Conservation (phyloP, 92 coral and sea anemone genomes). For the Galaxea fascicularis region DNA sequence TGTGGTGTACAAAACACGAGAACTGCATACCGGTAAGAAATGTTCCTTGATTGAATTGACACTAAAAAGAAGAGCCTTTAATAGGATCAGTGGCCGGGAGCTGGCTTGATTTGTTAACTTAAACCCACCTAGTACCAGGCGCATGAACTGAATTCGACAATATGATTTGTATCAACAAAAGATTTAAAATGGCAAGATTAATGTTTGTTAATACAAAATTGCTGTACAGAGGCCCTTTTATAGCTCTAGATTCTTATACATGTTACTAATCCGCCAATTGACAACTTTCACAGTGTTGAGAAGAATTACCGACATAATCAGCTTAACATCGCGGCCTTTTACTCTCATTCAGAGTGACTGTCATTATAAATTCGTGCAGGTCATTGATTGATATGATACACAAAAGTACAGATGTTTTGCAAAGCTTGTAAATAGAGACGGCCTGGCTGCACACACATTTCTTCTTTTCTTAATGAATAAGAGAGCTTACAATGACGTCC, state of each 20-base stretch:
- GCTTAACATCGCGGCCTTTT: neutral
- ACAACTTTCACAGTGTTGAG: neutral
- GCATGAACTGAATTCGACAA: too few relatives aligned
- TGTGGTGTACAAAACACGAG: conserved; percentile 95
- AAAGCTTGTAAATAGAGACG: neutral
- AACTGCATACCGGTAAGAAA: conserved; percentile 86
- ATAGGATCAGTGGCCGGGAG: too few relatives aligned
- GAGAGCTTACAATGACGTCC: neutral
- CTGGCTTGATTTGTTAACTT: neutral
- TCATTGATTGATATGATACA: neutral
- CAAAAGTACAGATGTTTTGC: neutral
- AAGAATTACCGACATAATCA: neutral
- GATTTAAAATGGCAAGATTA: neutral
- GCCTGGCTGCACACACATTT: neutral
- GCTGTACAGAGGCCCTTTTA: neutral
- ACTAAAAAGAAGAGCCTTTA: too few relatives aligned
- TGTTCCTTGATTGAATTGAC: neutral
- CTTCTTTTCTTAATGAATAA: neutral
- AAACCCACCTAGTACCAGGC: neutral
- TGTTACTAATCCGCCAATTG: neutral
- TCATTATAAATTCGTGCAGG: neutral
- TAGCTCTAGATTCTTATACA: too few relatives aligned
- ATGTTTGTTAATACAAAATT: too few relatives aligned
- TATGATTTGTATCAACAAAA: neutral
- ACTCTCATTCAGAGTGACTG: neutral